phyloP scores from a whole-genome alignment of 2,888 invertebrate species.

The Hirtodrosophila duncani region DNA sequence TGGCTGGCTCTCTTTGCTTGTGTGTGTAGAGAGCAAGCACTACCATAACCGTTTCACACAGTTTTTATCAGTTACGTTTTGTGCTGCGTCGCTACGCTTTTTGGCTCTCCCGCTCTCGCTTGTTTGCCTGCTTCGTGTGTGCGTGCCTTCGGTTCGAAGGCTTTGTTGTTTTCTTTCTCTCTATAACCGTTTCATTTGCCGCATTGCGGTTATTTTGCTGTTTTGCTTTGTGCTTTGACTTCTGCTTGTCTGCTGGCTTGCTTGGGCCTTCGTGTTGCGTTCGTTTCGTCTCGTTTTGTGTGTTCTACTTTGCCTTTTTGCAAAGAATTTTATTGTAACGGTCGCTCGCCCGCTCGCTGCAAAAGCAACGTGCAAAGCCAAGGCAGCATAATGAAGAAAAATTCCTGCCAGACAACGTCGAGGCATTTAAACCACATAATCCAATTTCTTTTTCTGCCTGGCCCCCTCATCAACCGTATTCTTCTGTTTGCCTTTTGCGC shows the following conservation, averaged over 20 bases:
- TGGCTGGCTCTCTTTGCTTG: conserved; percentile 1
- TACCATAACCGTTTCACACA: conserved; percentile 64
- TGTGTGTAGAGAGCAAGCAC: conserved; percentile 9
- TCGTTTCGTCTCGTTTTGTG: conserved; percentile 16
- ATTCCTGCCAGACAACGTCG: conserved; percentile 52
- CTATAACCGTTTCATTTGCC: conserved; percentile 78
- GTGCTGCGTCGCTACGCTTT: conserved; percentile 42
- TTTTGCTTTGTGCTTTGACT: conserved; percentile 58
- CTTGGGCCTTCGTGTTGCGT: conserved; percentile 31
- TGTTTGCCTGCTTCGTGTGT: conserved; percentile 24
- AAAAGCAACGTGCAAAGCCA: conserved; percentile 23
- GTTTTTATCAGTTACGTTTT: conserved; percentile 56
- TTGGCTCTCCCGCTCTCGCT: conserved; percentile 14
- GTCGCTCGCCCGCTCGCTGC: conserved; percentile 12
- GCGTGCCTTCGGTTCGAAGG: no score
- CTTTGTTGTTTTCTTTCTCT: conserved; percentile 76
- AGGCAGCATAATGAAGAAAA: conserved; percentile 45
- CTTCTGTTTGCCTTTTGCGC: conserved; percentile 42
- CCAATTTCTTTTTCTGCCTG: conserved; percentile 45
- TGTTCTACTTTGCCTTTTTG: conserved; percentile 63
- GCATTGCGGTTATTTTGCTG: conserved; percentile 79
- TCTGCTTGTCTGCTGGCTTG: conserved; percentile 36
- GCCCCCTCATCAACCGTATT: conserved; percentile 19
- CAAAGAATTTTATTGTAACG: conserved; percentile 64
- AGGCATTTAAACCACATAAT: conserved; percentile 60